A percentile compares a stretch with the other conserved stretches of the same genome.
These are phyloP conservation scores for Gryllus longicercus DNA, from an alignment of 2,888 invertebrate genomes.

Conservation along the genomic window DNA sequence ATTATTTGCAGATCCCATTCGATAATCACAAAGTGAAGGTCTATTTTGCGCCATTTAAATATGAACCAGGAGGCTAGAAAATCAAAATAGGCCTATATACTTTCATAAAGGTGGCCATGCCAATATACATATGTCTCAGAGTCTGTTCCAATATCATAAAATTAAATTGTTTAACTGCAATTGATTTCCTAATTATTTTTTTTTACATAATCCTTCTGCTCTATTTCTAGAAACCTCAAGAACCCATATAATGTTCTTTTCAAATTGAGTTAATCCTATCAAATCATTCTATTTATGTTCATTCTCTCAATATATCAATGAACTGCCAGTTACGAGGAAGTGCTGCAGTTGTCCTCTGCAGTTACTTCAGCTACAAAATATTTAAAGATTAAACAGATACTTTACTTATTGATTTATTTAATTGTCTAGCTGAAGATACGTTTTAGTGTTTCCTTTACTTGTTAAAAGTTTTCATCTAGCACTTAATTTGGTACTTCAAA, in stretches of 20 bases:
- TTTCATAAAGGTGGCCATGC: constrained; percentile 11
- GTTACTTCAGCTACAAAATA: neutral
- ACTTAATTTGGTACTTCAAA: constrained; percentile 2
- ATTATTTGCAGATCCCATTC: too few species aligned
- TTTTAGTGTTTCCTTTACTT: neutral
- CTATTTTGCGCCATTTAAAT: neutral
- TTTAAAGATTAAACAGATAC: neutral
- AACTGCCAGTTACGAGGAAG: neutral
- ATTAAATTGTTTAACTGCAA: neutral
- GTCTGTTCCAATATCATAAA: neutral
- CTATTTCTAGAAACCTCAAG: constrained; percentile 6
- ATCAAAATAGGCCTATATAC: constrained; percentile 3
- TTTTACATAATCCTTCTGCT: neutral
- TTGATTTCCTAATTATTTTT: neutral
- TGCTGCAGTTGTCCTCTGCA: neutral
- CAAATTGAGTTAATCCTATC: neutral
- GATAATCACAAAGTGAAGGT: constrained; percentile 9
- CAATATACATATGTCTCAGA: neutral
- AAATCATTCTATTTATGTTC: neutral
- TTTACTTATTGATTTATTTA: neutral
- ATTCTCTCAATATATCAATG: constrained; percentile 11
- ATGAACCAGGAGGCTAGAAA: neutral
- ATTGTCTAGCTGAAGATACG: constrained; percentile 11
- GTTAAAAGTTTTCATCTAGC: neutral
- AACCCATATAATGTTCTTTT: constrained; percentile 17